phyloP scores from a whole-genome alignment of 2,888 invertebrate species.

The Fragum whitleyi region DNA sequence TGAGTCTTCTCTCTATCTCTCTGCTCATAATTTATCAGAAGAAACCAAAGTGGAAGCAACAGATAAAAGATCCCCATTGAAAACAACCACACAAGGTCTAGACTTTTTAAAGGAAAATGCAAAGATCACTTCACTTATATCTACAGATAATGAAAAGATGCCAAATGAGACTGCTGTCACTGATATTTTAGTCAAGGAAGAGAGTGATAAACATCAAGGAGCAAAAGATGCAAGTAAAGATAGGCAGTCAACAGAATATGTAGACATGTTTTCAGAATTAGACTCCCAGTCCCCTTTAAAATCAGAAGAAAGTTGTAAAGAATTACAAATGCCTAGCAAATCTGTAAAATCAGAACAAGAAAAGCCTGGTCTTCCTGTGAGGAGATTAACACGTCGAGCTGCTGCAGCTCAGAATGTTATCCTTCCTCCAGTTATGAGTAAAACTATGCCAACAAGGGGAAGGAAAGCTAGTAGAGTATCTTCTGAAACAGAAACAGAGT shows the following conservation, averaged over 20 bases:
- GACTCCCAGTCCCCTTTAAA: not conserved
- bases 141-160: not conserved
- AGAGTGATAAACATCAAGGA: not conserved
- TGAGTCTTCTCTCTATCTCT: not conserved
- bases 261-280: not conserved
- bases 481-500: not conserved
- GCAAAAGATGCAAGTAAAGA: not conserved
- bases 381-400: slow-evolving; percentile 50
- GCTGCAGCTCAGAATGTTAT: slow-evolving; percentile 57
- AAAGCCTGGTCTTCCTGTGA: not conserved
- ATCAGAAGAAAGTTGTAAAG: not conserved
- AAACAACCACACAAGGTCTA: too few species aligned
- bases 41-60: not conserved
- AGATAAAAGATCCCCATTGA: not conserved
- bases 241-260: not conserved
- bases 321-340: not conserved
- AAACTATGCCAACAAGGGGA: slow-evolving; percentile 54
- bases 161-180: not conserved
- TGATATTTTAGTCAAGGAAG: not conserved
- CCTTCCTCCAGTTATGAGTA: slow-evolving; percentile 63
- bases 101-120: not conserved
- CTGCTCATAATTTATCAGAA: not conserved
- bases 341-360: not conserved
- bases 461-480: slow-evolving; percentile 33
- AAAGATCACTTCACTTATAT: too few species aligned